These are phyloP conservation scores for Porites lobata DNA, from an alignment of 92 coral and sea anemone genomes.

Conservation along the genomic window DNA sequence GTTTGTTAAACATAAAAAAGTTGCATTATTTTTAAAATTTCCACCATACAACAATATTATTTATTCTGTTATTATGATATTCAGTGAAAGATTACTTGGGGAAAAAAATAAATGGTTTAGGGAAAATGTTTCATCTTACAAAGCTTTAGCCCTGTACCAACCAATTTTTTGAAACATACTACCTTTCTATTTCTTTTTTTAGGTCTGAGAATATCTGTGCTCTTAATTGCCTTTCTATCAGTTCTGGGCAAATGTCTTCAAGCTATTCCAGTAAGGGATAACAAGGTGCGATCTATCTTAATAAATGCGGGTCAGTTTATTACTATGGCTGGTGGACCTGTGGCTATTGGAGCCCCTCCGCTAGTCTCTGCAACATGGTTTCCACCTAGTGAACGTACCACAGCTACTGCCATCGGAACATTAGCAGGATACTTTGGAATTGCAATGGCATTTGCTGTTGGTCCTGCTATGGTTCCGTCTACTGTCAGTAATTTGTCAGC, in stretches of 20 bases:
- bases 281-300: constrained; percentile 15
- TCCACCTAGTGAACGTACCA: constrained; percentile 80
- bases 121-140: too few species aligned
- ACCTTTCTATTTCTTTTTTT: neutral
- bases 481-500: neutral
- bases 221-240: constrained; percentile 29
- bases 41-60: too few species aligned
- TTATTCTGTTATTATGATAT: too few species aligned
- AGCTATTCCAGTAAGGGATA: constrained; percentile 36
- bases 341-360: constrained; percentile 62
- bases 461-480: constrained; percentile 61
- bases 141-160: too few species aligned
- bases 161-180: too few species aligned
- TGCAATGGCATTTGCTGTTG: constrained; percentile 67
- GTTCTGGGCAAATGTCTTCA: constrained; percentile 51
- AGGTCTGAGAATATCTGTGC: constrained; percentile 45
- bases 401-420: constrained; percentile 77
- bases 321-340: constrained; percentile 40
- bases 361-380: constrained; percentile 79
- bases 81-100: too few species aligned
- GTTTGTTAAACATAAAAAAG: too few species aligned
- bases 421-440: constrained; percentile 65
- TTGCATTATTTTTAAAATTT: too few species aligned
- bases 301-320: constrained; percentile 50
- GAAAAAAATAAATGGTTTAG: too few species aligned